Evolutionary conservation across 2,113 vertebrate species (phyloP).

Genomic region (Artemisiospiza belli): DNA sequence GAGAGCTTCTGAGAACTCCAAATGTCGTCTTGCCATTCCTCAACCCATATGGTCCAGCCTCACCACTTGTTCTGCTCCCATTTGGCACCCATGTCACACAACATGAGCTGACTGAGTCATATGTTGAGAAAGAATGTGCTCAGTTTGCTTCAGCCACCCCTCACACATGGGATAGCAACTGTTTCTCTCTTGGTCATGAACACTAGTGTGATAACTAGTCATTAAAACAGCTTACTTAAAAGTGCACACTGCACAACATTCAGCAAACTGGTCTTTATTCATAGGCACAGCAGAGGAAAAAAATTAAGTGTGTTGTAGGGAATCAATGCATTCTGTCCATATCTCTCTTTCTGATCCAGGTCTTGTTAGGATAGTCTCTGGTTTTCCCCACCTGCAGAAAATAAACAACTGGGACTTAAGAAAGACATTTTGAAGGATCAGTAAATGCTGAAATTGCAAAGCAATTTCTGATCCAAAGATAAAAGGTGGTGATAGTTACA

Average conservation of each 20-base stretch:
- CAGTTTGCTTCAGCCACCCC: not conserved
- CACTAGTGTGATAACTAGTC: not conserved
- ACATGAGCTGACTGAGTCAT: not conserved
- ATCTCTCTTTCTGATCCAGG: not conserved
- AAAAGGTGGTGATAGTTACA: not conserved
- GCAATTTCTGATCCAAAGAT: not conserved
- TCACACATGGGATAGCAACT: not conserved
- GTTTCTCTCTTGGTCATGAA: not conserved
- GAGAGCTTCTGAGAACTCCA: not conserved
- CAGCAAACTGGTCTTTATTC: not conserved
- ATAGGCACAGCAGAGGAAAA: not conserved
- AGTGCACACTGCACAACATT: not conserved
- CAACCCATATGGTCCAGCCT: not conserved
- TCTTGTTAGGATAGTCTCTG: not conserved
- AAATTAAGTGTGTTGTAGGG: not conserved
- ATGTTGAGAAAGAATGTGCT: not conserved
- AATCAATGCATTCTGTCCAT: not conserved
- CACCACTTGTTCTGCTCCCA: not conserved
- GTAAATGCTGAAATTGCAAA: not conserved
- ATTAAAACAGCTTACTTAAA: not conserved
- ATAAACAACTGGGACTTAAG: not conserved
- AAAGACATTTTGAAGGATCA: not conserved
- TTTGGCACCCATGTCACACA: not conserved
- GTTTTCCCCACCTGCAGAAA: not conserved
- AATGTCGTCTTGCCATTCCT: not conserved